Percentiles rank a stretch among this genome's conserved stretches.
These are phyloP conservation scores for Melinaea menophilus DNA, from an alignment of 2,888 invertebrate species.

Conservation along the genomic window DNA sequence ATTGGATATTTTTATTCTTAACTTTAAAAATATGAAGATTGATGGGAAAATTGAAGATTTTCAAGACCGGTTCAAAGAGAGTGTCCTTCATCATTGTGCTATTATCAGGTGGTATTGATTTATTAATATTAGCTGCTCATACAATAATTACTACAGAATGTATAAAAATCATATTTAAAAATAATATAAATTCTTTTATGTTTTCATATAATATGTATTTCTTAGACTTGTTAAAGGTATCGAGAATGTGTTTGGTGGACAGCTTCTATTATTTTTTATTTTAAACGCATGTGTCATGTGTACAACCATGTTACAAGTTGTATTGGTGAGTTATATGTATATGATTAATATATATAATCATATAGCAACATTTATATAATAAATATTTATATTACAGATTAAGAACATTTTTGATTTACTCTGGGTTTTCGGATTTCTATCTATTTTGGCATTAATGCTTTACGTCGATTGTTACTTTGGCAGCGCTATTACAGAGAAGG, in stretches of 20 bases:
- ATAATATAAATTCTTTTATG: no score
- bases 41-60: conserved; percentile 39
- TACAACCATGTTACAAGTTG: background rate
- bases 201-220: no score
- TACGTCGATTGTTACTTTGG: background rate
- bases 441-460: conserved; percentile 1
- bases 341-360: no score
- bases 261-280: conserved; percentile 2
- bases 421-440: conserved; percentile 4
- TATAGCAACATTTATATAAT: no score
- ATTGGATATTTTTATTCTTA: conserved; percentile 56
- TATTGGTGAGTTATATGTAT: background rate
- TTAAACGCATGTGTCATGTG: conserved; percentile 5
- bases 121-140: background rate
- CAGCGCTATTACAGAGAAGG: background rate
- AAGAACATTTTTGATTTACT: background rate
- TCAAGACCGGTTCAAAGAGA: conserved; percentile 45
- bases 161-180: background rate
- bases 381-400: background rate
- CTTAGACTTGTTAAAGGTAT: background rate
- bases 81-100: conserved; percentile 42
- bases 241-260: conserved; percentile 2
- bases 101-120: conserved; percentile 43
- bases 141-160: background rate
- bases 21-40: conserved; percentile 51